These are phyloP conservation scores for Cheilosia pagana DNA, from an alignment of 2,888 invertebrate genomes.

Conservation along the genomic window DNA sequence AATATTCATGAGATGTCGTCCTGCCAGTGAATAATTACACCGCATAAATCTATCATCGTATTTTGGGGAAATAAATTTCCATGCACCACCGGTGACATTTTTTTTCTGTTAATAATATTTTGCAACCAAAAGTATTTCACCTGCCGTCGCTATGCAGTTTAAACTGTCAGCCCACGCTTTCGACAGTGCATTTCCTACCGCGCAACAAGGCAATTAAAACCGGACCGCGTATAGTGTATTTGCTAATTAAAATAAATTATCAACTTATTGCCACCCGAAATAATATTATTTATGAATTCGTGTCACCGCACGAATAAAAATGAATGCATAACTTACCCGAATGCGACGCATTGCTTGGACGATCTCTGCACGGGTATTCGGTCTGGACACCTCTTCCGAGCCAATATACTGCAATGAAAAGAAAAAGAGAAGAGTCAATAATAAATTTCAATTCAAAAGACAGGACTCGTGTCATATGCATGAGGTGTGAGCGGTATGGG, in stretches of 20 bases:
- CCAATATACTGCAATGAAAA: constrained; percentile 96
- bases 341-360: constrained; percentile 99
- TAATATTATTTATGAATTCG: constrained; percentile 41
- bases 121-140: background rate
- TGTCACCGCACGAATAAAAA: background rate
- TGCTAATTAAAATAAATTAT: constrained; percentile 61
- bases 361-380: constrained; percentile 98
- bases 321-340: constrained; percentile 90
- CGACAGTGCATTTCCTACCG: constrained; percentile 5
- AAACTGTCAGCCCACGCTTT: constrained; percentile 14
- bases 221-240: constrained; percentile 25
- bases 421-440: constrained; percentile 52
- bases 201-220: constrained; percentile 42
- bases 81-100: background rate
- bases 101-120: constrained; percentile 4
- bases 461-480: constrained; percentile 6
- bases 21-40: constrained; percentile 43
- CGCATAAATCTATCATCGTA: constrained; percentile 57
- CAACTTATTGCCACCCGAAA: constrained; percentile 2
- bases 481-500: background rate
- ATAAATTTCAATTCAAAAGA: constrained; percentile 26
- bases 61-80: constrained; percentile 25
- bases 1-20: constrained; percentile 43
- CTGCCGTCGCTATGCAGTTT: background rate
- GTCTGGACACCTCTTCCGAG: constrained; percentile 97